These are phyloP conservation scores for Vanessa cardui DNA, from an alignment of 2,888 invertebrate genomes.

Conservation along the genomic window DNA sequence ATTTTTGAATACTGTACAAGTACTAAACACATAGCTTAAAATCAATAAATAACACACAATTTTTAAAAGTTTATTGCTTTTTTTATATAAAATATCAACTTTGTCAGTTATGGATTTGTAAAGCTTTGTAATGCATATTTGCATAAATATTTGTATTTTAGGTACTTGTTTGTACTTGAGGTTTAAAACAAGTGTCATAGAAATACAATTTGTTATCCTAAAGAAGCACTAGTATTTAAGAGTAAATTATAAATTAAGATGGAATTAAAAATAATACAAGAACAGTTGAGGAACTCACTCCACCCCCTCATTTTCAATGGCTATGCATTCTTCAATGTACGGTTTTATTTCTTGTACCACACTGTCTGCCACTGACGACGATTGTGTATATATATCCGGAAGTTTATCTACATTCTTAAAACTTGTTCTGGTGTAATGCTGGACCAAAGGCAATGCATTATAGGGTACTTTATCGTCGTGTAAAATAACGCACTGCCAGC, in stretches of 20 bases:
- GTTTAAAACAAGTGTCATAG: no score
- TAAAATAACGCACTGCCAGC: constrained; percentile 86
- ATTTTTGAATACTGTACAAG: no score
- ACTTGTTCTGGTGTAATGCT: constrained; percentile 91
- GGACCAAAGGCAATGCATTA: constrained; percentile 86
- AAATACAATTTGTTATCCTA: no score
- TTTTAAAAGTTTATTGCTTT: no score
- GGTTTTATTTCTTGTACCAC: constrained; percentile 80
- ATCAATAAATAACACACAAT: no score
- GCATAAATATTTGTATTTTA: no score
- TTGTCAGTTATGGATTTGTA: no score
- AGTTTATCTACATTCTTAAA: constrained; percentile 82
- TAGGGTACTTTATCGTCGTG: constrained; percentile 85
- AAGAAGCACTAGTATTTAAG: no score
- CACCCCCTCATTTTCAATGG: constrained; percentile 83
- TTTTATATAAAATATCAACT: no score
- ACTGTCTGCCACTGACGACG: constrained; percentile 70
- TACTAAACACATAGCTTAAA: no score
- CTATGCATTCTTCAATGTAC: constrained; percentile 84
- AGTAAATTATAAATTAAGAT: background rate
- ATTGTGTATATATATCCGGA: constrained; percentile 83
- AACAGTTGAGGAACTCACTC: constrained; percentile 71
- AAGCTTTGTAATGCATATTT: no score
- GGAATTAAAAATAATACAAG: background rate
- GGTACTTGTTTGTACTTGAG: no score